phyloP scores from a whole-genome alignment of 2,888 invertebrate genomes.

The Oconnorella tubifera region DNA sequence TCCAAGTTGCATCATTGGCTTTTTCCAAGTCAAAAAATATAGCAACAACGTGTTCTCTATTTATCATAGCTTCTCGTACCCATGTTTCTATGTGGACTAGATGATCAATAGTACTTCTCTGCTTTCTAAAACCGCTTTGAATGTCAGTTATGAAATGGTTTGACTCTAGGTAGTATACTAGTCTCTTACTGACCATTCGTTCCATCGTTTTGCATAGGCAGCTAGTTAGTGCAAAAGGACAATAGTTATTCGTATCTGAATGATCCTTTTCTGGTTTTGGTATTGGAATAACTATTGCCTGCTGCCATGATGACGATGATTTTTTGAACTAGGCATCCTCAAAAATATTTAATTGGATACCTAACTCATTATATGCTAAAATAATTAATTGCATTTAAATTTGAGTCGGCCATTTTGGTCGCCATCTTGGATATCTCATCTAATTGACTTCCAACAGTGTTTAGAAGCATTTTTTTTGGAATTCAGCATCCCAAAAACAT shows the following conservation, averaged over 20 bases:
- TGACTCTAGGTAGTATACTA: conserved; percentile 35
- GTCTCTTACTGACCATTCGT: conserved; percentile 36
- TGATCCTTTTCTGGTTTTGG: conserved; percentile 33
- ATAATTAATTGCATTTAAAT: too few relatives aligned
- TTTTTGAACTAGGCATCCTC: too few relatives aligned
- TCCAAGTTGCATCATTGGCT: conserved; percentile 34
- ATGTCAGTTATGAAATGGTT: conserved; percentile 26
- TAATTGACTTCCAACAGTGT: too few relatives aligned
- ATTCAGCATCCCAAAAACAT: too few relatives aligned
- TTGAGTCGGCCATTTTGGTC: too few relatives aligned
- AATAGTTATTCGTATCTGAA: conserved; percentile 33
- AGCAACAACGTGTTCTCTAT: conserved; percentile 32
- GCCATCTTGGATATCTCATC: too few relatives aligned
- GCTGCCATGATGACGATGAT: conserved; percentile 25
- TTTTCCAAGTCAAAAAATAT: conserved; percentile 32
- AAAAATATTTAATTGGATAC: too few relatives aligned
- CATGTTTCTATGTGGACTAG: conserved; percentile 29
- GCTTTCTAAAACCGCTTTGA: conserved; percentile 33
- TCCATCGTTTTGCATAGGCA: conserved; percentile 41
- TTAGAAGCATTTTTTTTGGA: too few relatives aligned
- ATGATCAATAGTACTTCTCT: conserved; percentile 27
- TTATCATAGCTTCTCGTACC: conserved; percentile 35
- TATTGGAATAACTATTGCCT: conserved; percentile 30
- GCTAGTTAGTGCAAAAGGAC: conserved; percentile 40
- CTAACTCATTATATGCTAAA: too few relatives aligned